Evolutionary conservation across 2,888 invertebrate genomes (phyloP), one percentile per base, ranked within the genome.

Genomic region (Dolichopus griseipennis): DNA sequence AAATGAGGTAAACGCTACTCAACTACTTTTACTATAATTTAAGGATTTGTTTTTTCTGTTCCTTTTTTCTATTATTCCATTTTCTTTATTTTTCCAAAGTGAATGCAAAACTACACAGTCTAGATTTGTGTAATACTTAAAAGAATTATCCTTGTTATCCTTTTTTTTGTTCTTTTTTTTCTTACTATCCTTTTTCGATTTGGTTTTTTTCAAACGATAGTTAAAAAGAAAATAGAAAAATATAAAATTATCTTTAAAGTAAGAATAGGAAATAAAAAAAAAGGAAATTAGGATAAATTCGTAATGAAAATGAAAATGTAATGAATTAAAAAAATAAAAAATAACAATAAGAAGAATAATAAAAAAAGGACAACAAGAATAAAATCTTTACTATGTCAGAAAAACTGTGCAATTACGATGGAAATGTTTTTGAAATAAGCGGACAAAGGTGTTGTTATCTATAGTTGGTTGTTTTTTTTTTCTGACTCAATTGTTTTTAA

Each of bases 251-350:
- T 52, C 52, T 52, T 7, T 52, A 37, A 8, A 37, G 5, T 34
- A 12, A 18, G n/a, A 52, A 52, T 18, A 52, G 52, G 52, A 52
- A 52, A 52, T 15, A 12, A 9, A 41, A 12, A 9, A 41, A 52
- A 52, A 52, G 52, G 52, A 52, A 52, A 52, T 52, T 52, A 52
- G 52, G 52, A 52, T 52, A 52, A 52, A 52, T 52, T 52, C 18
- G 18, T 52, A 52, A 52, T n/a, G 52, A 52, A 52, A 52, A 52
- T 41, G 52, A 9, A 12, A 15, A 41, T 41, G 41, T 9, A 41
- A 41, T 41, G 41, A 41, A 41, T 9, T 41, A 41, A 41, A 41
- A 41, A 41, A n/a, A n/a, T n/a, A n/a, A n/a, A n/a, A n/a, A n/a
- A n/a, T n/a, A n/a, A n/a, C n/a, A n/a, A n/a, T n/a, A n/a, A n/a